Evolutionary conservation across 2,113 vertebrate genomes (phyloP), one percentile per base, ranked within the genome.

Genomic region (Pygathrix nemaeus): DNA sequence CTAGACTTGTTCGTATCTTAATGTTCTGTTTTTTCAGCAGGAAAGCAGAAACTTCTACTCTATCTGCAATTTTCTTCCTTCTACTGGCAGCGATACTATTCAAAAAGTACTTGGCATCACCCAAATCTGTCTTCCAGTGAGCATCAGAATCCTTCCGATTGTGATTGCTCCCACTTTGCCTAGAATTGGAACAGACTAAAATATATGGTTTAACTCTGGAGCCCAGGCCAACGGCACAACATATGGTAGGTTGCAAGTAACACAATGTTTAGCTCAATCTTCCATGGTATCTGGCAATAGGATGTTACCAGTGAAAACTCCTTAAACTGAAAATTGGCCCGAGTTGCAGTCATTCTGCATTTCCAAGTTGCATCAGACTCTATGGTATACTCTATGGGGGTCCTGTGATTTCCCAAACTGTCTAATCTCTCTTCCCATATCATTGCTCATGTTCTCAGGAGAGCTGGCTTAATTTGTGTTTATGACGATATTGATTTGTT

Each of bases 51-150:
- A 64, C 20, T 38, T 87, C 48, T 91, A 43, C 5, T 45, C 23
- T 43, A 57, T 45, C 82, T 52, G 8, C 57, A 85, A 38, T 75
- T 84, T 86, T 95, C 43, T 89, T 97, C 86, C 57, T 94, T 81
- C 27, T 16, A 72, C 43, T 93, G 45, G 43, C 18, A 76, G 35
- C 6, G 83, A 82, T 23, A 50, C 55, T 32, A 30, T 64, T 64
- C 32, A 68, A 18, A 72, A 90, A 72, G 1, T 30, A 59, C 27
- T 10, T 25, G 45, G 88, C 57, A 30, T 8, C 23, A 76, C 14
- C 38, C 40, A 45, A 43, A 66, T 79, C 40, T 27, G 16, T 38
- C 88, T 92, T 95, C 45, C 35, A 43, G 5, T 84, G 70, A 35
- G 32, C 27, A 21, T 35, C 50, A 30, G 78, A 52, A 61, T 84